Conservation (phyloP, 2,888 invertebrate species). For the Cantharis rufa region DNA sequence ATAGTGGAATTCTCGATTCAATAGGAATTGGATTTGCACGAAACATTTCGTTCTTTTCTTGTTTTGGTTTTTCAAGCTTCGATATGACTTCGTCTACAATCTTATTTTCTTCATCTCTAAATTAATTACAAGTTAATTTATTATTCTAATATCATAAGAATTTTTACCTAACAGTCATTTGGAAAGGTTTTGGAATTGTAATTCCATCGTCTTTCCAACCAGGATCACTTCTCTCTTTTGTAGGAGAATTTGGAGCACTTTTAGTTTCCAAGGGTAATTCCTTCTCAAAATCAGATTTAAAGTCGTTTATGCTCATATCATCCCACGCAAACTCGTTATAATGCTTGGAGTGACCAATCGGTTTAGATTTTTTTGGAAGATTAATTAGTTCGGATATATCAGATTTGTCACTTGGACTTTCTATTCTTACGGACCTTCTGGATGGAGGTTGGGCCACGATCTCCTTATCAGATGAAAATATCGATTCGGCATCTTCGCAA, state of each 20-base stretch:
- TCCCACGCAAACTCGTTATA: slow-evolving; percentile 44
- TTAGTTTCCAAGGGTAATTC: slow-evolving; percentile 47
- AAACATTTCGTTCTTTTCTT: slow-evolving; percentile 59
- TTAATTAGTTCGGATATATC: slow-evolving; percentile 41
- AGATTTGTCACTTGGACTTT: slow-evolving; percentile 47
- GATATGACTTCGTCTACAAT: slow-evolving; percentile 59
- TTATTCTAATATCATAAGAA: not conserved
- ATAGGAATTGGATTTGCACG: slow-evolving; percentile 69
- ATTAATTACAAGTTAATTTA: not conserved
- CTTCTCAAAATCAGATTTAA: slow-evolving; percentile 42
- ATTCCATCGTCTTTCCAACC: slow-evolving; percentile 50
- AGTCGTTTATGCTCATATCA: slow-evolving; percentile 50
- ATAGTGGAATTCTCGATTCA: slow-evolving; percentile 71
- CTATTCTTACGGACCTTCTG: slow-evolving; percentile 54
- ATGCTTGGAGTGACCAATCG: slow-evolving; percentile 44
- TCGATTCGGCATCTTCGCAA: slow-evolving; percentile 41
- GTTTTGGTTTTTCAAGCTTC: slow-evolving; percentile 44
- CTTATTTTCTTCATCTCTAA: slow-evolving; percentile 69
- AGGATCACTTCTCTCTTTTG: slow-evolving; percentile 52
- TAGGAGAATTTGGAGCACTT: slow-evolving; percentile 65
- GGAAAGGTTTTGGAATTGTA: slow-evolving; percentile 71
- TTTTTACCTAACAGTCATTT: slow-evolving; percentile 67
- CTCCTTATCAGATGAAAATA: slow-evolving; percentile 47
- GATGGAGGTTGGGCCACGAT: slow-evolving; percentile 47
- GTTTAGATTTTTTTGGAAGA: slow-evolving; percentile 44